Conservation (phyloP, 2,888 invertebrate genomes). For the Eupsilia transversa region DNA sequence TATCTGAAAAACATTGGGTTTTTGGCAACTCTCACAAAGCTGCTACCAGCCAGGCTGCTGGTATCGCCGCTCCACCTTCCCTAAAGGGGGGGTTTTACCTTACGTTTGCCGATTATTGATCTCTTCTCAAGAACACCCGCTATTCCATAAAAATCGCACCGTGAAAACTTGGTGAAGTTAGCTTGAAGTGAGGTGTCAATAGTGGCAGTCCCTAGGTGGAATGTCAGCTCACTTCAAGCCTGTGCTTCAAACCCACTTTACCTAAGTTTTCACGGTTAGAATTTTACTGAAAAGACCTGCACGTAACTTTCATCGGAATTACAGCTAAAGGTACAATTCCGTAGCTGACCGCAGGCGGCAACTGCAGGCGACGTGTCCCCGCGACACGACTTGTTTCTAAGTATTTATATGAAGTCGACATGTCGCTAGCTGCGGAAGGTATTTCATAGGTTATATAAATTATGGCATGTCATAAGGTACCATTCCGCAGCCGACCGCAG, state of each 20-base stretch:
- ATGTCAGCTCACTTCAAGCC: neutral
- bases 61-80: too few relatives aligned
- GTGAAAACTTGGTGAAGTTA: too few relatives aligned
- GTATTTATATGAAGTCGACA: too few relatives aligned
- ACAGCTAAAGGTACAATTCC: too few relatives aligned
- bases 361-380: too few relatives aligned
- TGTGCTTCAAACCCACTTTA: neutral
- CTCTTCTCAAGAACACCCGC: neutral
- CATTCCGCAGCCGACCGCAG: too few relatives aligned
- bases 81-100: neutral
- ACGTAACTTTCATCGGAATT: neutral
- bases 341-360: too few relatives aligned
- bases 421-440: too few relatives aligned
- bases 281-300: neutral
- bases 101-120: neutral
- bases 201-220: neutral
- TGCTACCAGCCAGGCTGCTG: neutral
- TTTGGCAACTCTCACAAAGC: neutral
- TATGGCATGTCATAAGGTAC: too few relatives aligned
- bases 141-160: too few relatives aligned
- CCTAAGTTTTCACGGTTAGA: neutral
- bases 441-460: too few relatives aligned
- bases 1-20: neutral
- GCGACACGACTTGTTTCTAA: too few relatives aligned
- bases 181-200: neutral